These are phyloP conservation scores for Periophthalmodon schlosseri DNA, from an alignment of 2,113 vertebrate genomes.

Conservation along the genomic window DNA sequence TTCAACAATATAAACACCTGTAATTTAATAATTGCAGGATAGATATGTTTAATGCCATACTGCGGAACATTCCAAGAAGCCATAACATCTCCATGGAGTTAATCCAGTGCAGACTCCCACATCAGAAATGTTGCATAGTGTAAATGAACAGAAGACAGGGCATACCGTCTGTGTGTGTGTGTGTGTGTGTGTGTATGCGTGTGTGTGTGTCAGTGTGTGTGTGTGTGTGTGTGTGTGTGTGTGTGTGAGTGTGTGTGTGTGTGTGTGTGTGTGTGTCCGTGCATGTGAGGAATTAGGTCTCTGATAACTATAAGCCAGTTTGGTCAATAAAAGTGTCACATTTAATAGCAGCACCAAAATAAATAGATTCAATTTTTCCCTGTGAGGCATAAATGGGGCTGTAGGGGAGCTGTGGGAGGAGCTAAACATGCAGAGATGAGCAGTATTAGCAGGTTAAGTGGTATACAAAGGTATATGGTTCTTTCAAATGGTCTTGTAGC, in stretches of 20 bases:
- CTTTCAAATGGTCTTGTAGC: too few relatives aligned
- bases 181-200: too few relatives aligned
- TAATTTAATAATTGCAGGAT: too few relatives aligned
- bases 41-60: too few relatives aligned
- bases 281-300: constrained; percentile 11
- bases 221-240: background rate
- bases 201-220: background rate
- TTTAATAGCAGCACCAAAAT: constrained; percentile 42
- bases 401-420: constrained; percentile 4
- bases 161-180: background rate
- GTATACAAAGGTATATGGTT: background rate
- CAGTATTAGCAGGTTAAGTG: background rate
- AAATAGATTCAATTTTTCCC: constrained; percentile 33
- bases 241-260: background rate
- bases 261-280: background rate
- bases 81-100: background rate
- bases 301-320: constrained; percentile 32
- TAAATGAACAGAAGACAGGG: background rate
- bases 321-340: constrained; percentile 36
- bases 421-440: constrained; percentile 24
- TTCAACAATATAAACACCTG: too few relatives aligned
- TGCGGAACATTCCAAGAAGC: too few relatives aligned
- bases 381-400: constrained; percentile 21
- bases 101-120: too few relatives aligned
- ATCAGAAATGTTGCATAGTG: too few relatives aligned